phyloP scores from a whole-genome alignment of 2,113 vertebrate genomes.

The Platichthys flesus region DNA sequence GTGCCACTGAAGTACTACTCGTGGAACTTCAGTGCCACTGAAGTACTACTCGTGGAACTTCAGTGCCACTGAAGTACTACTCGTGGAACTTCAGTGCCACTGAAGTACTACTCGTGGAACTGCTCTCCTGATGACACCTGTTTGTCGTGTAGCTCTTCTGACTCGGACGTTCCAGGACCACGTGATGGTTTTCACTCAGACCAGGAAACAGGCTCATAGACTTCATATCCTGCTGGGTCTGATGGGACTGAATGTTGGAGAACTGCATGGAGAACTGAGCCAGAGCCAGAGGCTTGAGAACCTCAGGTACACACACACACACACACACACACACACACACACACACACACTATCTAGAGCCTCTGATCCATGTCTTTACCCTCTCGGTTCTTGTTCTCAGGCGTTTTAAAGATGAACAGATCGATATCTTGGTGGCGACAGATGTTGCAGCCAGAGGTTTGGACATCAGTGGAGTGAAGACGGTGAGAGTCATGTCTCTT shows the following conservation, averaged over 20 bases:
- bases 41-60: neutral
- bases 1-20: neutral
- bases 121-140: neutral
- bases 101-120: neutral
- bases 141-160: constrained; percentile 86
- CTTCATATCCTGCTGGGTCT: constrained; percentile 96
- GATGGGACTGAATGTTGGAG: constrained; percentile 93
- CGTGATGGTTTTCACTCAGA: constrained; percentile 98
- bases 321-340: neutral
- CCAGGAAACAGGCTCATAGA: constrained; percentile 97
- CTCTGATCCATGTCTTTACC: neutral
- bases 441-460: constrained; percentile 96
- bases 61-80: too few relatives aligned
- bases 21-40: neutral
- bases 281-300: constrained; percentile 94
- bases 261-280: constrained; percentile 95
- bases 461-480: constrained; percentile 97
- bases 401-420: constrained; percentile 98
- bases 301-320: constrained; percentile 83
- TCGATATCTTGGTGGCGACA: constrained; percentile 96
- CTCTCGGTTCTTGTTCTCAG: constrained; percentile 66
- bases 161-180: constrained; percentile 95
- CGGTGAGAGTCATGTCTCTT: constrained; percentile 75
- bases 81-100: too few relatives aligned
- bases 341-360: neutral